Base-by-base conservation (phyloP, 2,888 invertebrate genomes). In the Brachypterus glaber region DNA sequence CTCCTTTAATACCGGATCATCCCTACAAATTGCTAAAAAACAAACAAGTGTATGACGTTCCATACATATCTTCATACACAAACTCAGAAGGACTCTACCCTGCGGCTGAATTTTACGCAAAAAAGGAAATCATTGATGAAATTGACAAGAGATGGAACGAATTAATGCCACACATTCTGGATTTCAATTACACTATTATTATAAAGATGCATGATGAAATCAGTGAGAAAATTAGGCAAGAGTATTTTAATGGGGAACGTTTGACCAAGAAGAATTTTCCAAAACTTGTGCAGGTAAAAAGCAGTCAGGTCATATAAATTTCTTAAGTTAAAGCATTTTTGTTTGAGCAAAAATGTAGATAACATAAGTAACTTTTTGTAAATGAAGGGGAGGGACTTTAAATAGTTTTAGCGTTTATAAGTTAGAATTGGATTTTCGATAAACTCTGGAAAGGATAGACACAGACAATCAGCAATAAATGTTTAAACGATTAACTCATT, bases 1-100 rank as follows among this genome's bases (percentile, higher is more conserved):
- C 74, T 15, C 74, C 82, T 1, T 80, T 86, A 61, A 62, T 88
- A 4, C 70, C 72, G 1, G 71, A 77, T 41, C 70, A 77, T 39
- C 86, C 87, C 0, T 71, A 71, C 47, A 68, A 71, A 21, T 70
- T 80, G 1, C 69, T 85, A 1, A 68, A 60, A 40, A 65, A 70
- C 5, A 64, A 46, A 35, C 8, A 70, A 18, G 74, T 77, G 49
- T 34, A 73, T n/a, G 72, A 78, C 43, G 50, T 80, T 5, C 87
- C 87, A 1, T 79, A 83, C 70, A 70, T 86, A 36, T 70, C 76
- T 2, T 76, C 79, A 2, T 72, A 79, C 33, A 76, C 78, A 0
- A 72, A 75, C 14, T 75, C 82, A 34, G 87, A 87, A 60, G 86
- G 86, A 37, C 66, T 82, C 13, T 83, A 79, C 51, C 82, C 83